Base-by-base conservation (phyloP, 2,797 vertebrate species). In the Nannoperca australis region DNA sequence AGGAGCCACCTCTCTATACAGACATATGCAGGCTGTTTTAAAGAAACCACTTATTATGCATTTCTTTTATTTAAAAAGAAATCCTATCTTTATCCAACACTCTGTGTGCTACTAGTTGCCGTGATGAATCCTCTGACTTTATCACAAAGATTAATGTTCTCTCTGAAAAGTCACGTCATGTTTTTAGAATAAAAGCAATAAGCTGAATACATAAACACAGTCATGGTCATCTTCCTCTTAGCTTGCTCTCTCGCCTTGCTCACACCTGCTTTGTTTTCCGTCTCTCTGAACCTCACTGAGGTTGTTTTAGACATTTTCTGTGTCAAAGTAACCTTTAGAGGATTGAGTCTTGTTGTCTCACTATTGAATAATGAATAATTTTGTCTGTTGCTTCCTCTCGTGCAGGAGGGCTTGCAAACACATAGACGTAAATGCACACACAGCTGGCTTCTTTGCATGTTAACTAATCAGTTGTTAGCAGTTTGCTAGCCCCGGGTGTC, bases 301-400 rank as follows among this genome's bases (percentile, higher is more conserved):
- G 36, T 50, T 86, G 85, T 81, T 84, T 74, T 63, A 81, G 49
- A 76, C 85, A 72, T 65, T 82, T 79, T 78, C 20, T 73, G 27
- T 85, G 78, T 85, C 80, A 76, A 66, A 59, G 83, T 86, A 83
- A 92, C 88, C 88, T 91, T 91, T 67, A 71, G 85, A 78, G 88
- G 69, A 81, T 78, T 59, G 42, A 76, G 74, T 73, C 50, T 76
- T 71, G 70, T 82, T 70, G 66, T 84, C 70, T 75, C 50, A 63
- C 42, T 62, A 65, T 82, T 78, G 45, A 90, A 86, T 89, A 82
- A 87, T 85, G 65, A 78, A 65, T 80, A 53, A 78, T 87, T 74
- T 70, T 76, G 45, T 76, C 77, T 75, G 17, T 12, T 56, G 30
- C 65, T 65, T 70, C 53, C 51, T 45, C 50, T 76, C 7, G 4